Conservation (phyloP, 2,797 vertebrate genomes). For the Anguilla megastoma region DNA sequence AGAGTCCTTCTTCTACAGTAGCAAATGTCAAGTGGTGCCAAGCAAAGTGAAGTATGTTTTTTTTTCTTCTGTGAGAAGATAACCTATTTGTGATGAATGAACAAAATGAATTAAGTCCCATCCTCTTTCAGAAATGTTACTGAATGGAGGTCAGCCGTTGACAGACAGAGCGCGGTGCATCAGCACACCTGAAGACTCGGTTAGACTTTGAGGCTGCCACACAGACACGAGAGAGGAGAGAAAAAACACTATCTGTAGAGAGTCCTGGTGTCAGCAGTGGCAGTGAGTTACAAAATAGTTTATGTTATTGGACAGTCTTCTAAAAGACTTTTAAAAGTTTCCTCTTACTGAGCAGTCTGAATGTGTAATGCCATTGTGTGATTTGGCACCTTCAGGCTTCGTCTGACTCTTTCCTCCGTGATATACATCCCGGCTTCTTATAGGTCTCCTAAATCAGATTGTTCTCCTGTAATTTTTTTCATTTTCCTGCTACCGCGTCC, state of each 20-base stretch:
- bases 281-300: not conserved
- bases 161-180: constrained; percentile 11
- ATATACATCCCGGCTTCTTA: constrained; percentile 23
- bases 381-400: constrained; percentile 2
- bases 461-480: constrained; percentile 31
- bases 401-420: not conserved
- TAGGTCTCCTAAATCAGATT: constrained; percentile 38
- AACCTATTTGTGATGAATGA: not conserved
- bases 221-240: not conserved
- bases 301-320: constrained; percentile 24
- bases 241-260: not conserved
- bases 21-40: not conserved
- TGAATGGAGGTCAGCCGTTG: not conserved
- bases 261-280: constrained; percentile 15
- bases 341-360: not conserved
- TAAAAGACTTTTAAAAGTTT: constrained; percentile 25
- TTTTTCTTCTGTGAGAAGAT: not conserved
- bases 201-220: constrained; percentile 12
- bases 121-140: constrained; percentile 18
- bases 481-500: constrained; percentile 37
- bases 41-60: not conserved
- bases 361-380: constrained; percentile 22
- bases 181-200: constrained; percentile 14
- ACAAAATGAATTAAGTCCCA: constrained; percentile 17
- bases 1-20: not conserved